Evolutionary conservation across 1,140 invertebrate genomes (phyloP), one percentile per base, ranked within the genome.

Genomic region (Proctacanthus coquilletti): DNA sequence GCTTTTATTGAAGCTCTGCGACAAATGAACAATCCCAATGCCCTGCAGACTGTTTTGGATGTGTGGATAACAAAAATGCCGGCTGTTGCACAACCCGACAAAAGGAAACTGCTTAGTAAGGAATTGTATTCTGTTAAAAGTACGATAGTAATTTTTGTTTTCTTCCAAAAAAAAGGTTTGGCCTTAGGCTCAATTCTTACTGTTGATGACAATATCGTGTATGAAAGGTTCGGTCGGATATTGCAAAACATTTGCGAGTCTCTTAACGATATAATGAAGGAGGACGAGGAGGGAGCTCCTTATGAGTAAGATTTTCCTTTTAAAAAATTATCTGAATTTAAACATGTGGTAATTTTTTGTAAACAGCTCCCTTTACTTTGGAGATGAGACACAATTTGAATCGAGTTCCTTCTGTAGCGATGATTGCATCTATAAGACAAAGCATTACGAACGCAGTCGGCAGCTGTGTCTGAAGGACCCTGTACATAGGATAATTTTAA

Each of bases 51-150:
- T 41, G 64, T 95, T 3, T 56, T 93, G 19, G 72, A 77, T 43
- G 66, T 77, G 4, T 89, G 83, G 79, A 68, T 84, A n/a, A 69
- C 75, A 41, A 79, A 77, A 55, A 80, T 92, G 69, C 71, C 78
- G 18, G 61, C 76, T 32, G 75, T 89, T 1, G 71, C 76, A 1
- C 77, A 87, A 45, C 66, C 74, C 0, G 83, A 89, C 48, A 72
- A 77, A 52, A 72, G 77, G 44, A 95, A 96, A 60, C 62, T 89
- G 10, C 71, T 80, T 42, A 77, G 72, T 59, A 43, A 53, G 58
- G 56, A n/a, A 29, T 21, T 21, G 23, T 4, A 13, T 35, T 27
- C 10, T 36, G 17, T 23, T 5, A 4, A 4, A 8, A 18, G 19
- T 40, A 21, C 21, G 6, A 25, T 39, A 2, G 14, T 3, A 2